Conservation (phyloP, 2,113 vertebrate genomes). For the Bubo blakistoni region DNA sequence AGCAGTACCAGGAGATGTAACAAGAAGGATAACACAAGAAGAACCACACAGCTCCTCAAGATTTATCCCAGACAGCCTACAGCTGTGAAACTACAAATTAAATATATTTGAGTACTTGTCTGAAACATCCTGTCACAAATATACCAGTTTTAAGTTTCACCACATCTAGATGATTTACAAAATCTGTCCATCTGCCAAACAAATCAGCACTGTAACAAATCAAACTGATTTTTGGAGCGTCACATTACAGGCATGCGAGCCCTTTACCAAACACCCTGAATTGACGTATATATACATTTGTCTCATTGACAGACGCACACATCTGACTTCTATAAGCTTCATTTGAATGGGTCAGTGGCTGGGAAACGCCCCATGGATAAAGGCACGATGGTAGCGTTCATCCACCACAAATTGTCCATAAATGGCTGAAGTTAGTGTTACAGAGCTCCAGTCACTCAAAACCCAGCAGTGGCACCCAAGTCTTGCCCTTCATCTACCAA, state of each 20-base stretch:
- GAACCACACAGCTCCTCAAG: background rate
- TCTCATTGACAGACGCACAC: background rate
- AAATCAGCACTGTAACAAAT: background rate
- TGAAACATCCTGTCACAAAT: background rate
- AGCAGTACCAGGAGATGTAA: background rate
- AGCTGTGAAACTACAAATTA: background rate
- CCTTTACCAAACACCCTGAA: background rate
- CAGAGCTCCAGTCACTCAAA: background rate
- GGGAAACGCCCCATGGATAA: background rate
- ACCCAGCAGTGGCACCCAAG: background rate
- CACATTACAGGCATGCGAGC: background rate
- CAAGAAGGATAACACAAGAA: background rate
- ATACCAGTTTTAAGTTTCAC: background rate
- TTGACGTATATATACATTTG: accelerated
- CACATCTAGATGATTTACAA: background rate
- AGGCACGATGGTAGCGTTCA: background rate
- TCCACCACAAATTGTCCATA: background rate
- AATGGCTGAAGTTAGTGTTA: background rate
- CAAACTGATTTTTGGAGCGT: background rate
- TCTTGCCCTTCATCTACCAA: background rate
- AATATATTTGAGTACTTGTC: background rate
- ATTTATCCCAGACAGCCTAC: background rate
- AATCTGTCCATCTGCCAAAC: background rate
- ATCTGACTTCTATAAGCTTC: background rate
- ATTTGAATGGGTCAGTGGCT: background rate